phyloP scores from a whole-genome alignment of 1,140 invertebrate species.

The Sinonovacula constricta region DNA sequence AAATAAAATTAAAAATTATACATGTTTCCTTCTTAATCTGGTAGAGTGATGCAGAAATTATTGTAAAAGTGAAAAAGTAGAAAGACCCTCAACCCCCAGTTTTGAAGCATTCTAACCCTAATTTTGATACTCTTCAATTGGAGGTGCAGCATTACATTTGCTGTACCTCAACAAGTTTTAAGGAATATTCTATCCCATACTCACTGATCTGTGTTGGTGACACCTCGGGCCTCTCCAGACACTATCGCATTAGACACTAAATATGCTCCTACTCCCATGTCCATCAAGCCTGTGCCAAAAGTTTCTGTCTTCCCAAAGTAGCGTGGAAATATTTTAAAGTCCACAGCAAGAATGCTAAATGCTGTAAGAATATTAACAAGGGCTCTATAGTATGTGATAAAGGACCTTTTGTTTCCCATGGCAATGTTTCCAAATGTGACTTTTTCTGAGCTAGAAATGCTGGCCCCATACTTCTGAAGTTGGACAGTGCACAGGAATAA shows the following conservation, averaged over 20 bases:
- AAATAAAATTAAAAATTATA: no score
- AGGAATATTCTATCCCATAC: neutral
- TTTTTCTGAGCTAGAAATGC: constrained; percentile 4
- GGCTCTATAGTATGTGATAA: constrained; percentile 80
- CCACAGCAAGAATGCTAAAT: constrained; percentile 93
- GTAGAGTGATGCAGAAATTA: no score
- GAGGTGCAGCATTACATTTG: no score
- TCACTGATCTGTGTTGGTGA: constrained; percentile 55
- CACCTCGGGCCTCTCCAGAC: constrained; percentile 80
- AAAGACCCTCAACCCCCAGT: no score
- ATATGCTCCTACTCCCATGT: constrained; percentile 94
- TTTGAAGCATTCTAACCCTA: no score
- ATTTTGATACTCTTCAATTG: no score
- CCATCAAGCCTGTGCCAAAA: constrained; percentile 95
- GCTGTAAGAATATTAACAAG: constrained; percentile 86
- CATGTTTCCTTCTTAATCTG: no score
- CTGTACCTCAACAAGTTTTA: no score
- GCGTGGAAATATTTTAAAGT: constrained; percentile 92
- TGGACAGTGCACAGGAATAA: constrained; percentile 21
- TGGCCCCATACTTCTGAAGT: neutral
- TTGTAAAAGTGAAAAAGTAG: no score
- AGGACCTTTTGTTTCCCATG: constrained; percentile 56
- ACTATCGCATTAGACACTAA: constrained; percentile 92
- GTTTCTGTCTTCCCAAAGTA: constrained; percentile 90
- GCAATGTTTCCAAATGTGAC: constrained; percentile 12